A percentile compares a stretch with the other conserved stretches of the same genome.
phyloP scores from a whole-genome alignment of 2,888 invertebrate species.

The Bugulina stolonifera region DNA sequence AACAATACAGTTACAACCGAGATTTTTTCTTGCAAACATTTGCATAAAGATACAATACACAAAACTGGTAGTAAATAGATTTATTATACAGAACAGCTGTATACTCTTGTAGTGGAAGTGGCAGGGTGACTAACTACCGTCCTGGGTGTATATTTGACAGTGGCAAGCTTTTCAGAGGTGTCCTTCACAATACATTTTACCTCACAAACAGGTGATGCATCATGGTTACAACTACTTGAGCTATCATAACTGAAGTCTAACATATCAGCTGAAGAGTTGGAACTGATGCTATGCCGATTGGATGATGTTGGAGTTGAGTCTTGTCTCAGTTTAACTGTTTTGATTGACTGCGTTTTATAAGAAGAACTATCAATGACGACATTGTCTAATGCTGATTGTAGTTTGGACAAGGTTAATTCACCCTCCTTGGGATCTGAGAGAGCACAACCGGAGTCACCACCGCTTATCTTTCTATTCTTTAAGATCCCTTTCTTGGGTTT shows the following conservation, averaged over 20 bases:
- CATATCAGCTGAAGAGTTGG: constrained; percentile 48
- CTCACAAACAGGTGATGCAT: constrained; percentile 25
- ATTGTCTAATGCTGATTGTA: not conserved
- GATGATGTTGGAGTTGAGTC: not conserved
- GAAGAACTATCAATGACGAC: not conserved
- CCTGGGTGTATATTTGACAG: too few species aligned
- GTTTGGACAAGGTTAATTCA: not conserved
- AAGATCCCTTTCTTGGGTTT: constrained; percentile 45
- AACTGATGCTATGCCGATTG: constrained; percentile 36
- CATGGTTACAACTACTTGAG: constrained; percentile 34
- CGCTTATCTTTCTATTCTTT: constrained; percentile 39
- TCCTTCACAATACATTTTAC: too few species aligned
- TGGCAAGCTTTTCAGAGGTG: too few species aligned
- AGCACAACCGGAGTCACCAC: constrained; percentile 41
- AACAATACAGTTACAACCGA: too few species aligned
- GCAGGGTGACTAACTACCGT: too few species aligned
- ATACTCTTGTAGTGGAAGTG: too few species aligned
- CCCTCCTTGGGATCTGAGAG: constrained; percentile 26
- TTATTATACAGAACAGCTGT: too few species aligned
- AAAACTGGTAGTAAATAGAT: too few species aligned
- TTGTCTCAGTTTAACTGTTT: not conserved
- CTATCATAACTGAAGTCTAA: constrained; percentile 49
- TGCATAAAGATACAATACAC: too few species aligned
- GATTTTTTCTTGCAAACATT: too few species aligned
- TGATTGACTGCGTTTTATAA: constrained; percentile 7